Conservation (phyloP, 1,140 invertebrate genomes). For the Lutraria rhynchaena region DNA sequence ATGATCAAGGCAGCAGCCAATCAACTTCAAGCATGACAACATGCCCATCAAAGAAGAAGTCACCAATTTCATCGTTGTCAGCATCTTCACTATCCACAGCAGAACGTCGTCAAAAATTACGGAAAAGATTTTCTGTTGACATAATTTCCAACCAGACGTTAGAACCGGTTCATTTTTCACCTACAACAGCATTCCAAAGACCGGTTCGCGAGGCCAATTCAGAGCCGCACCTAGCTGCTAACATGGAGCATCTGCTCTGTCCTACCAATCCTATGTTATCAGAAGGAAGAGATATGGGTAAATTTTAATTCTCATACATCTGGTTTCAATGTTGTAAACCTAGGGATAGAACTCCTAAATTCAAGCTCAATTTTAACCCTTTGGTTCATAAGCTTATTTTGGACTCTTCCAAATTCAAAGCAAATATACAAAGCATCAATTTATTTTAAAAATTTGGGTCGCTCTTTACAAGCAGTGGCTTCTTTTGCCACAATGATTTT, state of each 20-base stretch:
- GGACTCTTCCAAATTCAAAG: no score
- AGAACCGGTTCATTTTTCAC: conserved; percentile 53
- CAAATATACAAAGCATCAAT: no score
- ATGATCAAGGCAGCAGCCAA: not conserved
- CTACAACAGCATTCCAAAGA: conserved; percentile 53
- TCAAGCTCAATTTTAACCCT: no score
- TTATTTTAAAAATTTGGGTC: no score
- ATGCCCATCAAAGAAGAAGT: not conserved
- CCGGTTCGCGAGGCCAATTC: conserved; percentile 74
- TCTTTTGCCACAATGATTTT: no score
- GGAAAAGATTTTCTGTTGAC: conserved; percentile 78
- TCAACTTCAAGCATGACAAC: not conserved
- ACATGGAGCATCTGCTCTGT: conserved; percentile 62
- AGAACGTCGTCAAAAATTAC: conserved; percentile 62
- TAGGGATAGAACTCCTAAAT: no score
- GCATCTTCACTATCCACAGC: conserved; percentile 17
- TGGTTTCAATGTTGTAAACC: no score
- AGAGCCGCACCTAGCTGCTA: conserved; percentile 75
- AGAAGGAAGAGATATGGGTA: conserved; percentile 62
- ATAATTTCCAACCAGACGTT: conserved; percentile 67
- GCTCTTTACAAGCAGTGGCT: no score
- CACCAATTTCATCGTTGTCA: not conserved
- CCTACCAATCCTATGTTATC: conserved; percentile 69
- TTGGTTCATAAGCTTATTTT: no score
- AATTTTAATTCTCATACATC: no score